Evolutionary conservation across 2,888 invertebrate species (phyloP), one percentile per base, ranked within the genome.

Genomic region (Melanostoma mellinum): DNA sequence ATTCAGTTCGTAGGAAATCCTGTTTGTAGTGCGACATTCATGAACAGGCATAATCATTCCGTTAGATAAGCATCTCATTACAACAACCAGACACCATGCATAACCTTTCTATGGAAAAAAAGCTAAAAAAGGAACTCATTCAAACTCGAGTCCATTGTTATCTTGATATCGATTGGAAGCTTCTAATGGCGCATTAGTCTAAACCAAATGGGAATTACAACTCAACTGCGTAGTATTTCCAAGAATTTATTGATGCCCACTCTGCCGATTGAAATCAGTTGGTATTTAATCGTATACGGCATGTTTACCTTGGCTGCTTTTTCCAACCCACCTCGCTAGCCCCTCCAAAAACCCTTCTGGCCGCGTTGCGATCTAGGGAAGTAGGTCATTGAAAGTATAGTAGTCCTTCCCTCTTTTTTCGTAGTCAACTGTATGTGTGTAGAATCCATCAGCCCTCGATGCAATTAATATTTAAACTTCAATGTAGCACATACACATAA

Each of bases 181-280:
- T 60, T 61, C 53, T 36, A 65, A 53, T 55, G 50, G 60, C 67
- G 52, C 52, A 60, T 48, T 68, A 61, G 48, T 73, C 55, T 53
- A 20, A 77, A 20, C 68, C 52, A 52, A 69, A 63, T 74, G 10
- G 56, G 33, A 53, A 74, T 55, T 61, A 46, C 9, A 69, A 20
- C 50, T 63, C 33, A 68, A 74, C 63, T 74, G 79, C 79, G 74
- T 79, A 67, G 53, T 73, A 56, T 56, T n/a, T 69, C 61, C 6
- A 42, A 63, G 55, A 40, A 55, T 10, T 67, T 42, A 68, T 61
- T 60, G 74, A 79, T 75, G 65, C 58, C 71, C 65, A 65, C 44
- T 65, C 44, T 9, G 4, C 52, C 56, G 36, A 50, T 36, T 50
- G 1, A 48, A 50, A 36, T 40, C 32, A 38, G 9, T 63, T 63